phyloP scores from a whole-genome alignment of 2,797 vertebrate genomes.

The Acanthopagrus latus region DNA sequence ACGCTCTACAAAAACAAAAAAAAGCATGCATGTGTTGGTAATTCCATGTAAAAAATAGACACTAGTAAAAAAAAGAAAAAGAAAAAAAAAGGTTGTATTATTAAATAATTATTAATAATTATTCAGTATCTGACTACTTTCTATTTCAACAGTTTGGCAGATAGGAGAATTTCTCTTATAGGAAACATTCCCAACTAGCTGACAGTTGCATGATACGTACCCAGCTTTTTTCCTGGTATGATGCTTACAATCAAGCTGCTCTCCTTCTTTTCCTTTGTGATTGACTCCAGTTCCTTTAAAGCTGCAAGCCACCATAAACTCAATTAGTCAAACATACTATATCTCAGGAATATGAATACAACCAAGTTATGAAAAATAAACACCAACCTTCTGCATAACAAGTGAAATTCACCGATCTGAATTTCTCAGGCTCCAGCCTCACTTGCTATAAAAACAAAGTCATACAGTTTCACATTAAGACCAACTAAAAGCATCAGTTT shows the following conservation, averaged over 20 bases:
- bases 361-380: background rate
- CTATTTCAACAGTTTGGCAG: too few relatives aligned
- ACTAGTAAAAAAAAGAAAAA: too few relatives aligned
- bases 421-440: conserved; percentile 49
- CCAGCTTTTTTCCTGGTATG: conserved; percentile 57
- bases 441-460: conserved; percentile 68
- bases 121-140: background rate
- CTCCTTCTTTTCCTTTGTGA: conserved; percentile 27
- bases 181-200: background rate
- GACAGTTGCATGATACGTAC: conserved; percentile 45
- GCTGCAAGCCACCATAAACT: conserved; percentile 49
- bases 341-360: background rate
- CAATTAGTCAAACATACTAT: background rate
- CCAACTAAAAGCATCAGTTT: background rate
- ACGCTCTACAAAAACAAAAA: too few relatives aligned
- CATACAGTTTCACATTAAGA: background rate
- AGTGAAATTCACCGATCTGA: conserved; percentile 34
- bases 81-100: too few relatives aligned
- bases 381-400: conserved; percentile 65
- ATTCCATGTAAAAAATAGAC: too few relatives aligned
- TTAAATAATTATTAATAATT: too few relatives aligned
- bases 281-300: conserved; percentile 58
- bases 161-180: too few relatives aligned
- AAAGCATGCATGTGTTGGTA: too few relatives aligned
- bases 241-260: conserved; percentile 47